Evolutionary conservation across 2,888 invertebrate species (phyloP).

Genomic region (Operophtera brumata): DNA sequence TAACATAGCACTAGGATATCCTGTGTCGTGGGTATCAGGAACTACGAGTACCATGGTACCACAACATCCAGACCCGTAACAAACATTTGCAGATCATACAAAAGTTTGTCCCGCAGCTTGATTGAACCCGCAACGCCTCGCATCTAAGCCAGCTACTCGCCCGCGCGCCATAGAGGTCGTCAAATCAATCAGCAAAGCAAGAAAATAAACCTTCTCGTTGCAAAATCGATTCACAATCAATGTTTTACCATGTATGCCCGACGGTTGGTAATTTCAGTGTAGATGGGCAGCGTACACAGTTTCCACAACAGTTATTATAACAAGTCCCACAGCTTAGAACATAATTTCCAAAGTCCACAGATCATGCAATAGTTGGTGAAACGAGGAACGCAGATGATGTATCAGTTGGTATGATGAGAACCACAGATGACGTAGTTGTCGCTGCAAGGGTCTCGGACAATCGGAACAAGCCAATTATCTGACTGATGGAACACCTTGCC

Average conservation of each 20-base stretch:
- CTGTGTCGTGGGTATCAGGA: no score
- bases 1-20: no score
- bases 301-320: constrained; percentile 5
- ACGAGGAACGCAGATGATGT: constrained; percentile 6
- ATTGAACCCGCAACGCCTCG: no score
- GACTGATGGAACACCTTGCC: constrained; percentile 69
- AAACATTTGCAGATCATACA: no score
- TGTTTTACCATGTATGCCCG: constrained; percentile 16
- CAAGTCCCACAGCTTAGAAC: background rate
- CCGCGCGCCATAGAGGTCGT: no score
- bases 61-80: no score
- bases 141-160: no score
- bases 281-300: constrained; percentile 16
- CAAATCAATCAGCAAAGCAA: constrained; percentile 11
- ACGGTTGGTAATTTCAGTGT: constrained; percentile 17
- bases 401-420: background rate
- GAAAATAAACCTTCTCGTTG: constrained; percentile 20
- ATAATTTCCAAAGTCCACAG: background rate
- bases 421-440: constrained; percentile 20
- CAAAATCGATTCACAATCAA: constrained; percentile 21
- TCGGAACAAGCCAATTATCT: constrained; percentile 69
- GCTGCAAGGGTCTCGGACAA: constrained; percentile 43
- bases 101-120: no score
- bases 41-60: no score
- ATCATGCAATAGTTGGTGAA: background rate